Evolutionary conservation across 2,888 invertebrate species (phyloP).

Genomic region (Mystacides longicornis): DNA sequence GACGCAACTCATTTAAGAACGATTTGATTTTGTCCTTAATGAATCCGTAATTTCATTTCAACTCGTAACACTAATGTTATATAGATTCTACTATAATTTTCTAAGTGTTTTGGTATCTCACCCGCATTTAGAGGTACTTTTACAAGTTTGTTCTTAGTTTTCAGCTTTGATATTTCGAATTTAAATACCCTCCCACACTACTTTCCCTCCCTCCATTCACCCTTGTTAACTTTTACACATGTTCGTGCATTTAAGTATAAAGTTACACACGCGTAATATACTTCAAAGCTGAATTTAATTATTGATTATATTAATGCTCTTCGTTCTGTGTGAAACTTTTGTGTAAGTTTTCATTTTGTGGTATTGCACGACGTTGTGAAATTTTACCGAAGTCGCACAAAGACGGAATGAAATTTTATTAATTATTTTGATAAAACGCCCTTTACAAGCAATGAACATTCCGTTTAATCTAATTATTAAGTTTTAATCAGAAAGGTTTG

Average conservation of each 20-base stretch:
- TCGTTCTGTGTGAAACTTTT: background rate
- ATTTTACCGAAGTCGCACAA: background rate
- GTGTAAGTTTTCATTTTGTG: background rate
- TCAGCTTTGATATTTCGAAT: background rate
- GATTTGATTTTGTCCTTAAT: too few species aligned
- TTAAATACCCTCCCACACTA: conserved; percentile 3
- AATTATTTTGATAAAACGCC: too few species aligned
- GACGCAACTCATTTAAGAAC: too few species aligned
- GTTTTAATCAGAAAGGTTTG: too few species aligned
- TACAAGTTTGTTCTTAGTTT: background rate
- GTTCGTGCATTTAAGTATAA: conserved; percentile 4
- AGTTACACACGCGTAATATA: conserved; percentile 1
- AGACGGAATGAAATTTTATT: background rate
- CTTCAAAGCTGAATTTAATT: background rate
- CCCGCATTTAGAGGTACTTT: background rate
- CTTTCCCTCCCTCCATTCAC: background rate
- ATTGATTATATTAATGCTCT: background rate
- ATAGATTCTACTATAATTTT: background rate
- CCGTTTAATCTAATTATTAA: too few species aligned
- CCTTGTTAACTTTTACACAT: conserved; percentile 5
- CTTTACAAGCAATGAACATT: too few species aligned
- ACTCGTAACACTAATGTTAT: background rate
- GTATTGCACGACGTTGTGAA: background rate
- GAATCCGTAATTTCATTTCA: too few species aligned
- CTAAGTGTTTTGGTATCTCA: background rate